Evolutionary conservation across 2,113 vertebrate species (phyloP).

Genomic region (Hassar affinis): DNA sequence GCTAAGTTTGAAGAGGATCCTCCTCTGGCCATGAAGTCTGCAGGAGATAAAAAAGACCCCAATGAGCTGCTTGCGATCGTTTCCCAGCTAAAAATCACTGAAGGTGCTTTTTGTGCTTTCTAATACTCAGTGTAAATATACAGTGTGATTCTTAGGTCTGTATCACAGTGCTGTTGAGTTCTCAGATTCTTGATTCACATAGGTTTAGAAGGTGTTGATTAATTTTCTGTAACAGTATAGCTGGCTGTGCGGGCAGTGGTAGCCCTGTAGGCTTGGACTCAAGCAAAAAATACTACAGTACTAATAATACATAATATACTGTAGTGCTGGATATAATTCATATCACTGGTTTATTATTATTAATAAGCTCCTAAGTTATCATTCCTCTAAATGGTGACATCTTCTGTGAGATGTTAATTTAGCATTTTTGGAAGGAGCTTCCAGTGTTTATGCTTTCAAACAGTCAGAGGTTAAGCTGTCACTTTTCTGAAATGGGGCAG

Average conservation of each 20-base stretch:
- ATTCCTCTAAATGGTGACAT: not conserved
- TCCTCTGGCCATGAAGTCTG: constrained; percentile 77
- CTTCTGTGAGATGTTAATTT: not conserved
- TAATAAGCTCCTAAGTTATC: not conserved
- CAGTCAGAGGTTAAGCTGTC: not conserved
- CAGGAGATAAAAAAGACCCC: constrained; percentile 72
- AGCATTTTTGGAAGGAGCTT: not conserved
- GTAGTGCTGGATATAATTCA: not conserved
- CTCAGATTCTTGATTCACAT: not conserved
- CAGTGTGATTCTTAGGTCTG: not conserved
- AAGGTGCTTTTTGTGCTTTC: constrained; percentile 70
- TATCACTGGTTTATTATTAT: not conserved
- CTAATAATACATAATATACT: no score
- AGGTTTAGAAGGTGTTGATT: not conserved
- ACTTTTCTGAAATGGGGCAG: not conserved
- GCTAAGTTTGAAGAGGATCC: constrained; percentile 90
- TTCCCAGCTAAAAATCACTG: constrained; percentile 76
- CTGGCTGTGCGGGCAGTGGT: no score
- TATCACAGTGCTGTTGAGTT: not conserved
- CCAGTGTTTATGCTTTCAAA: not conserved
- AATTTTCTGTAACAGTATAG: not conserved
- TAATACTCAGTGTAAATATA: not conserved
- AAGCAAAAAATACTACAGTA: no score
- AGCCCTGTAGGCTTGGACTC: no score
- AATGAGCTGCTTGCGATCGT: constrained; percentile 83